phyloP scores from a whole-genome alignment of 2,113 vertebrate genomes.

The rabbit (Oryctolagus cuniculus) region DNA sequence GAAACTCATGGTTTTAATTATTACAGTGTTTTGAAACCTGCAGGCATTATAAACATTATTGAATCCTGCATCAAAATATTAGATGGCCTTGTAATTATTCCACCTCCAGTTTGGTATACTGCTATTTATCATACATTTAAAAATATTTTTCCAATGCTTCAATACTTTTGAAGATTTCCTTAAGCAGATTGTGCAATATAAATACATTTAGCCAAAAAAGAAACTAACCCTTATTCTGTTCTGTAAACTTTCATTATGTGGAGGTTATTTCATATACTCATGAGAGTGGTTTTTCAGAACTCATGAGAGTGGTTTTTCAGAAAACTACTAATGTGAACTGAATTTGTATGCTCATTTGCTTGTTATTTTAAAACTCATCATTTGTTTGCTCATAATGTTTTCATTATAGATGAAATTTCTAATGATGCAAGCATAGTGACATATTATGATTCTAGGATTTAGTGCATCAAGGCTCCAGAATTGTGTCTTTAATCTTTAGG shows the following conservation, averaged over 20 bases:
- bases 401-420: neutral
- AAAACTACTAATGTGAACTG: neutral
- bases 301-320: neutral
- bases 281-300: neutral
- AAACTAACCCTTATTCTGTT: neutral
- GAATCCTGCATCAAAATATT: neutral
- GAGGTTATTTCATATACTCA: neutral
- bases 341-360: neutral
- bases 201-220: neutral
- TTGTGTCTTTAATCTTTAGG: neutral
- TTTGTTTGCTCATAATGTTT: neutral
- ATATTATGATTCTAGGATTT: neutral
- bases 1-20: neutral
- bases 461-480: neutral
- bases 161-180: neutral
- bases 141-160: neutral
- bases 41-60: neutral
- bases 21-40: neutral
- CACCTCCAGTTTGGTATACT: no score
- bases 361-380: neutral
- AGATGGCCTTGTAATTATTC: neutral
- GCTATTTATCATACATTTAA: slow-evolving; percentile 5
- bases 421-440: neutral
- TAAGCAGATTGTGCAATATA: neutral
- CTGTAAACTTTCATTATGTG: neutral